Percentiles rank a stretch among this genome's conserved stretches.
Evolutionary conservation across 2,113 vertebrate species (phyloP).

Genomic region (Chiloscyllium plagiosum): DNA sequence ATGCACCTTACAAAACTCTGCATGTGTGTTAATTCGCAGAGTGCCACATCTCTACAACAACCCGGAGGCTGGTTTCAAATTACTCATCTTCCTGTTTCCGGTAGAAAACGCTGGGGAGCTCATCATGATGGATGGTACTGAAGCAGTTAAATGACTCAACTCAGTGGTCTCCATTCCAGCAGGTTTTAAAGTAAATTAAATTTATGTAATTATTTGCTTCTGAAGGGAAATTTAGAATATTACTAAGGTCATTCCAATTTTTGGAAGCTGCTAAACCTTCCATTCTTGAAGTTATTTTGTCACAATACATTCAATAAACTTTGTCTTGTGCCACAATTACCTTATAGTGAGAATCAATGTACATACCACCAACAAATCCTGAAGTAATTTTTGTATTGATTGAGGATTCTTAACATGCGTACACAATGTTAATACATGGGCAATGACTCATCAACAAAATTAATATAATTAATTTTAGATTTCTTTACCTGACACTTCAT

Average conservation of each 20-base stretch:
- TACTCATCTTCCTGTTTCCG: not conserved
- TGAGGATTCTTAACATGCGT: not conserved
- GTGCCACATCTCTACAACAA: not conserved
- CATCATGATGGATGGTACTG: not conserved
- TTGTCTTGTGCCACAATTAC: not conserved
- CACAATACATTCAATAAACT: not conserved
- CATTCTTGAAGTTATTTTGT: not conserved
- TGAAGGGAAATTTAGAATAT: not conserved
- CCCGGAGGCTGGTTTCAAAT: constrained; percentile 5
- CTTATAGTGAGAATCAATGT: not conserved
- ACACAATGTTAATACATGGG: not conserved
- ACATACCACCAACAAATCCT: not conserved
- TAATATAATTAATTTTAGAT: not conserved
- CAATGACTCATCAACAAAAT: not conserved
- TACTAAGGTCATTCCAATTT: not conserved
- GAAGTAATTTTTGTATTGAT: not conserved
- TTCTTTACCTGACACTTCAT: not conserved
- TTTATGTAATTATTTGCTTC: not conserved
- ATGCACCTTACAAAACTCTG: not conserved
- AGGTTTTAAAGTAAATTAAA: not conserved
- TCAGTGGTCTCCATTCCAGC: not conserved
- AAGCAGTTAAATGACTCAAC: not conserved
- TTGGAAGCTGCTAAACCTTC: not conserved
- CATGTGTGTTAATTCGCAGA: not conserved
- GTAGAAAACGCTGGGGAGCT: not conserved